phyloP scores from a whole-genome alignment of 2,888 invertebrate species.

The Aricia artaxerxes region DNA sequence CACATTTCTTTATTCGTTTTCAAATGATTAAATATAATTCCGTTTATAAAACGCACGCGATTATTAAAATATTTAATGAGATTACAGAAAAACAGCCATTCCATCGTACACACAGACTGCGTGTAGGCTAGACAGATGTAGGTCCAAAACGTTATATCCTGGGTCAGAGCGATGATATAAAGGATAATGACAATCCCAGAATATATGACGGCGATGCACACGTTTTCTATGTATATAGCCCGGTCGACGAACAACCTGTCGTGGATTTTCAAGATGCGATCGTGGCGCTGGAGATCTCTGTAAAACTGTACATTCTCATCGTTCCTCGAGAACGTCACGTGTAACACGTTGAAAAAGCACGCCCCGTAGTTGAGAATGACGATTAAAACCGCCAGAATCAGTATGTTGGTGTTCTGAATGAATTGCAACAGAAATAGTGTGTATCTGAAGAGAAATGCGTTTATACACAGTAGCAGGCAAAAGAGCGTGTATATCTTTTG shows the following conservation, averaged over 20 bases:
- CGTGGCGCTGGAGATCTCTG: neutral
- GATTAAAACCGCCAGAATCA: neutral
- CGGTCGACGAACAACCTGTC: slow-evolving; percentile 2
- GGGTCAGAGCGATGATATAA: slow-evolving; percentile 2
- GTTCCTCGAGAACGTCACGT: slow-evolving; percentile 54
- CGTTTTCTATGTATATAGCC: neutral
- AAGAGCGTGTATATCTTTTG: slow-evolving; percentile 52
- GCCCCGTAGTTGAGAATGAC: slow-evolving; percentile 26
- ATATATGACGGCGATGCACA: neutral
- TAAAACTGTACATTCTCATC: slow-evolving; percentile 46
- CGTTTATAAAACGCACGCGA: slow-evolving; percentile 54
- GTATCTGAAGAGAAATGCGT: neutral
- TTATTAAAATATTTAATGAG: slow-evolving; percentile 51
- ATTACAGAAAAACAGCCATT: slow-evolving; percentile 52
- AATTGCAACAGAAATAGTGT: neutral
- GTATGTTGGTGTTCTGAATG: neutral
- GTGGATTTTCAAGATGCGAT: slow-evolving; percentile 13
- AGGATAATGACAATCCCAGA: neutral
- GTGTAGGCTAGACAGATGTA: slow-evolving; percentile 40
- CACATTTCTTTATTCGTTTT: slow-evolving; percentile 34
- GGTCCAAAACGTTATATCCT: neutral
- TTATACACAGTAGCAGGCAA: neutral
- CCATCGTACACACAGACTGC: slow-evolving; percentile 49
- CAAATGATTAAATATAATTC: slow-evolving; percentile 54
- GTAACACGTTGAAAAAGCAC: slow-evolving; percentile 48